Percentiles rank a stretch among this genome's conserved stretches.
Conservation (phyloP, 2,797 vertebrate species). For the Chromis chromis region DNA sequence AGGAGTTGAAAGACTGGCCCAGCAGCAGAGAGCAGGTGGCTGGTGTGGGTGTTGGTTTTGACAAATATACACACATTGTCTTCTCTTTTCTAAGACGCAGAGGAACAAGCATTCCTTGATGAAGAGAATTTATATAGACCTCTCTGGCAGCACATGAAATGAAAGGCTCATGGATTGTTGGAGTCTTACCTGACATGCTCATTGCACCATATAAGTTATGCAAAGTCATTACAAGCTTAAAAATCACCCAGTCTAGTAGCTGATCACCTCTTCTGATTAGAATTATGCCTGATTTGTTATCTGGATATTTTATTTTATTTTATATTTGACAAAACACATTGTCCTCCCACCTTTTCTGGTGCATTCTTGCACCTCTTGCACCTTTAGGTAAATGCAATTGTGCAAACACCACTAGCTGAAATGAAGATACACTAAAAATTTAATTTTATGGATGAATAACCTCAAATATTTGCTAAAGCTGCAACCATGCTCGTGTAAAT, state of each 20-base stretch:
- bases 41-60: conserved; percentile 47
- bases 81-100: conserved; percentile 13
- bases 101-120: conserved; percentile 13
- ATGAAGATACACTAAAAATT: too few species aligned
- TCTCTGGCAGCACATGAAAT: conserved; percentile 13
- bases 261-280: background rate
- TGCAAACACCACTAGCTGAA: background rate
- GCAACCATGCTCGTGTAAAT: background rate
- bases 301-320: too few species aligned
- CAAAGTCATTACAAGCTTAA: background rate
- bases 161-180: conserved; percentile 4
- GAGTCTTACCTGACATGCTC: conserved; percentile 10
- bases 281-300: too few species aligned
- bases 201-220: background rate
- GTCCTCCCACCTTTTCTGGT: background rate
- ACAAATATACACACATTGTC: conserved; percentile 23
- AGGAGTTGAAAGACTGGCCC: conserved; percentile 29
- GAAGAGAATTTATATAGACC: conserved; percentile 3
- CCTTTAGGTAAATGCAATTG: background rate
- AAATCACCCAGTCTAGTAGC: background rate
- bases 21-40: conserved; percentile 11
- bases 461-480: background rate
- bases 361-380: background rate
- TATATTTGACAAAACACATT: background rate
- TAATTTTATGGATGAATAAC: background rate